Conservation (phyloP, 2,797 vertebrate species). For the Mormyrus hasselquistii region DNA sequence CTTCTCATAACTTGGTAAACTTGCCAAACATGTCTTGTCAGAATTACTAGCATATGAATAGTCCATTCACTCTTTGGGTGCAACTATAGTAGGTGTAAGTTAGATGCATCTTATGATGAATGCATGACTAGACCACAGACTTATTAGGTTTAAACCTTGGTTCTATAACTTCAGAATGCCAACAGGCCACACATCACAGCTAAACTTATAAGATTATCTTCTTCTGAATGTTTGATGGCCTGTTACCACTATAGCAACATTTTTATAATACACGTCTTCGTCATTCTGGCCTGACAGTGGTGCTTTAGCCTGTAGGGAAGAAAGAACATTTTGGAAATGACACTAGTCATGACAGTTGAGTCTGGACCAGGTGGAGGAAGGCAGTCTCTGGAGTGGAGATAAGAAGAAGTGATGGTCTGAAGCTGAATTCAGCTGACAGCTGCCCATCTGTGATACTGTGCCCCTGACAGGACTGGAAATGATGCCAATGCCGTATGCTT, state of each 20-base stretch:
- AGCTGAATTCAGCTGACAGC: conserved; percentile 37
- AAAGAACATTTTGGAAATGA: neutral
- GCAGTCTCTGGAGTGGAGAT: conserved; percentile 16
- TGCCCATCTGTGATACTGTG: conserved; percentile 42
- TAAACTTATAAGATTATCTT: neutral
- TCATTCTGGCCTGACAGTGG: neutral
- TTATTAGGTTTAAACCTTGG: neutral
- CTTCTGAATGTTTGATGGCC: neutral
- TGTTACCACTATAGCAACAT: neutral
- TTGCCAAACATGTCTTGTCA: neutral
- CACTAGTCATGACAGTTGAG: conserved; percentile 7
- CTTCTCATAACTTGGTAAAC: neutral
- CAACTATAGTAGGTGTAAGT: neutral
- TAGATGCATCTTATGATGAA: neutral
- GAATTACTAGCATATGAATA: neutral
- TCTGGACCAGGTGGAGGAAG: conserved; percentile 8
- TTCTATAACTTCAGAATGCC: neutral
- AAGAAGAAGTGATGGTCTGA: conserved; percentile 26
- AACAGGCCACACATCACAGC: neutral
- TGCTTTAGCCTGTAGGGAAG: neutral
- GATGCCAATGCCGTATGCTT: conserved; percentile 32
- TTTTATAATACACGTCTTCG: neutral
- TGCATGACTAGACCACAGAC: neutral
- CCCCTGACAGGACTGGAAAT: conserved; percentile 26
- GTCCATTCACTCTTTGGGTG: neutral